phyloP scores from a whole-genome alignment of 2,113 vertebrate species.

The Sinocyclocheilus anophthalmus region DNA sequence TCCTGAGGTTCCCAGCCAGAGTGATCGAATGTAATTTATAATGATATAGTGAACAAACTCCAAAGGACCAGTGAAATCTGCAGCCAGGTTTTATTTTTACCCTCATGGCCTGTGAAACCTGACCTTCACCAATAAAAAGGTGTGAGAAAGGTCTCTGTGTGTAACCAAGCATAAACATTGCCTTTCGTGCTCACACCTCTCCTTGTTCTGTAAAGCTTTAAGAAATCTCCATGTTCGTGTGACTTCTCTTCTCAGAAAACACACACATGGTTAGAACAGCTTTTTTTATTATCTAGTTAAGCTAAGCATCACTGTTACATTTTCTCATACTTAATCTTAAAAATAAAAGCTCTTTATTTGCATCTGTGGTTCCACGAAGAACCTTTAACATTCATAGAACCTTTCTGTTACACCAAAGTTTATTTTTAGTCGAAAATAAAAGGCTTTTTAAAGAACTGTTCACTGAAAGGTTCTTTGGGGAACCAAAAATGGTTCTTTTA shows the following conservation, averaged over 20 bases:
- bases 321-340: neutral
- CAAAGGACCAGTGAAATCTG: constrained; percentile 18
- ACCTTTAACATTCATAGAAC: neutral
- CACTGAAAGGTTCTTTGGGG: too few relatives aligned
- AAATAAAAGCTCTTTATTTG: neutral
- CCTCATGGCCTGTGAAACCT: constrained; percentile 9
- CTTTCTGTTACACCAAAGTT: too few relatives aligned
- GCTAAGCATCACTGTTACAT: neutral
- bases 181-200: neutral
- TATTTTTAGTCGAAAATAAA: neutral
- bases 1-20: neutral
- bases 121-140: constrained; percentile 10
- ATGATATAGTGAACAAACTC: constrained; percentile 13
- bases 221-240: fast-evolving
- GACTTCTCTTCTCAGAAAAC: neutral
- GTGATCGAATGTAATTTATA: neutral
- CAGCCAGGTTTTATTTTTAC: constrained; percentile 29
- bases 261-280: neutral
- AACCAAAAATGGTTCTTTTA: too few relatives aligned
- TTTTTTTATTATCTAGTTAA: neutral
- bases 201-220: neutral
- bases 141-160: constrained; percentile 13
- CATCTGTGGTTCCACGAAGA: neutral
- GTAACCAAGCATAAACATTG: neutral
- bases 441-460: too few relatives aligned